A percentile compares a stretch with the other conserved stretches of the same genome.
Evolutionary conservation across 2,888 invertebrate species (phyloP).

Genomic region (Acanthacorydalis orientalis): DNA sequence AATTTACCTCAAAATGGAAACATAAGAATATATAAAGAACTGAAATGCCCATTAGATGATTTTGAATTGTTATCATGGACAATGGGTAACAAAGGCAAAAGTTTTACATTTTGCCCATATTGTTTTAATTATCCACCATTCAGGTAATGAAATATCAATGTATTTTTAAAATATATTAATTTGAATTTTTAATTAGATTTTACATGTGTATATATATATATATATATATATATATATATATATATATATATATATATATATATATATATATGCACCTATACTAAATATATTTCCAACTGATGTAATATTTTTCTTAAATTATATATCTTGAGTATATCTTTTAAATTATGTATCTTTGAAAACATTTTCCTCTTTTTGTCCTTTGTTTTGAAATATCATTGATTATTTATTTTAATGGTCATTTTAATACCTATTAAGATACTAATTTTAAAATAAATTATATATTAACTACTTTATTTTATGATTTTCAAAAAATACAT

Average conservation of each 20-base stretch:
- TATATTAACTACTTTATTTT: no score
- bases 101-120: slow-evolving; percentile 92
- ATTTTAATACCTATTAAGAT: no score
- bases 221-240: neutral
- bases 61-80: slow-evolving; percentile 93
- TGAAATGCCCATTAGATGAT: slow-evolving; percentile 94
- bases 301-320: no score
- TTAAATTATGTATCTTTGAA: neutral
- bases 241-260: no score
- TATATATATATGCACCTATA: slow-evolving; percentile 1
- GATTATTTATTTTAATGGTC: no score
- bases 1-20: slow-evolving; percentile 83
- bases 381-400: no score
- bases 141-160: slow-evolving; percentile 32
- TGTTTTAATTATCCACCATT: slow-evolving; percentile 98
- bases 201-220: neutral
- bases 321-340: no score
- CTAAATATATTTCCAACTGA: neutral
- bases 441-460: no score
- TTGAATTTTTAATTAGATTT: neutral
- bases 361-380: no score
- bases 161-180: slow-evolving; percentile 1
- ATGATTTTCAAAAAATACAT: no score
- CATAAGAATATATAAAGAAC: slow-evolving; percentile 82
- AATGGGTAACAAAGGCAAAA: slow-evolving; percentile 87